Conservation (phyloP, 2,888 invertebrate genomes). For the Gari tellinella region DNA sequence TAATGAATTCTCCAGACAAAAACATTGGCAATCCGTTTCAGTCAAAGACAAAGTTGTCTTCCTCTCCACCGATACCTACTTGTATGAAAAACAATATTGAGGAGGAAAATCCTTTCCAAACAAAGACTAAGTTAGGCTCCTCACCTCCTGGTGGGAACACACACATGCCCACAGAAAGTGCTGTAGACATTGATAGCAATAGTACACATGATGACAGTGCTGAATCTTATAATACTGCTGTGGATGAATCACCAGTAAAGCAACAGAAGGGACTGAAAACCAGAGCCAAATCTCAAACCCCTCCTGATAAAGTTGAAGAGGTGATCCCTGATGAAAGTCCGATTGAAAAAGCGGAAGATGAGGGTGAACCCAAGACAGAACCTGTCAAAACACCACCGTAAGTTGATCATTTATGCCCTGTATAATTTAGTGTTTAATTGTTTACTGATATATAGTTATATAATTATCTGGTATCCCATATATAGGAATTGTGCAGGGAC, state of each 20-base stretch:
- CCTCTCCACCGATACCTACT: slow-evolving; percentile 66
- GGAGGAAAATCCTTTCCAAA: slow-evolving; percentile 76
- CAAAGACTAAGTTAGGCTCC: slow-evolving; percentile 66
- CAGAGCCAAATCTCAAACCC: slow-evolving; percentile 12
- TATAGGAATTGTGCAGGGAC: too few relatives aligned
- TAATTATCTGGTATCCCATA: too few relatives aligned
- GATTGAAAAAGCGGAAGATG: slow-evolving; percentile 38
- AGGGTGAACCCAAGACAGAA: slow-evolving; percentile 33
- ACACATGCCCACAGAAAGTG: not conserved
- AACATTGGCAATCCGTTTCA: slow-evolving; percentile 76
- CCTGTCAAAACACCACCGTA: slow-evolving; percentile 45
- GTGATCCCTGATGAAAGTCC: slow-evolving; percentile 11
- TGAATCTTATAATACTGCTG: slow-evolving; percentile 36
- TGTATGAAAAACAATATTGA: slow-evolving; percentile 35
- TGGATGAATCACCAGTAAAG: slow-evolving; percentile 44
- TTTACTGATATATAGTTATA: too few relatives aligned
- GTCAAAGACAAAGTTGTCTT: slow-evolving; percentile 64
- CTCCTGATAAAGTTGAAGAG: slow-evolving; percentile 6
- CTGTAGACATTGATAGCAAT: slow-evolving; percentile 6
- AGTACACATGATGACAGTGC: slow-evolving; percentile 33
- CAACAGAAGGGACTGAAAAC: slow-evolving; percentile 12
- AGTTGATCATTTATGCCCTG: slow-evolving; percentile 2
- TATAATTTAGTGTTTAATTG: too few relatives aligned
- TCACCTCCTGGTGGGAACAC: slow-evolving; percentile 63
- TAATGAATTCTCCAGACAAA: slow-evolving; percentile 67